Percentiles rank a stretch among this genome's conserved stretches.
Conservation (phyloP, 2,797 vertebrate genomes). For the Mus minutoides region DNA sequence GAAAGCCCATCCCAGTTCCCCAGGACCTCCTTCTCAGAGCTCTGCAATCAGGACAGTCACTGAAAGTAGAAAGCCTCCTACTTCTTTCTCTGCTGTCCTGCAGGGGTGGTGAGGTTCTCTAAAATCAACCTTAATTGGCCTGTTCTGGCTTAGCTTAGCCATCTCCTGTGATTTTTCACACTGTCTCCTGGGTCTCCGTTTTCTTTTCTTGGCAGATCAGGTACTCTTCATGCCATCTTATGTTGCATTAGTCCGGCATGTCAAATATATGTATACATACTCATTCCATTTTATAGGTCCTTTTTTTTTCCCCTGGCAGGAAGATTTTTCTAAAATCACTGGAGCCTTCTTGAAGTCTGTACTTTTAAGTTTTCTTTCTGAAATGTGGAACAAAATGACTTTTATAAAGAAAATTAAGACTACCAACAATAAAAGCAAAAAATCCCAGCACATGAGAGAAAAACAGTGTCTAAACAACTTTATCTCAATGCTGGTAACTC, state of each 20-base stretch:
- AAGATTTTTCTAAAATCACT: conserved; percentile 5
- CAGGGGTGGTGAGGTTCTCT: not conserved
- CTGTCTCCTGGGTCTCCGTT: conserved; percentile 30
- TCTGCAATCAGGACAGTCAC: conserved; percentile 18
- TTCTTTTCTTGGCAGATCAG: not conserved
- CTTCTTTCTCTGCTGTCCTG: conserved; percentile 40
- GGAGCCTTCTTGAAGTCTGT: not conserved
- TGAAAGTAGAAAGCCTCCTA: not conserved
- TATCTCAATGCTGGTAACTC: not conserved
- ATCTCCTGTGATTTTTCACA: conserved; percentile 56
- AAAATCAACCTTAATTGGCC: conserved; percentile 61
- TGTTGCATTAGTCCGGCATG: not conserved
- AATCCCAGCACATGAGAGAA: not conserved
- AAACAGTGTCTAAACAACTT: not conserved
- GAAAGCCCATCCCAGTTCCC: conserved; percentile 54
- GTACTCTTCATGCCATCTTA: conserved; percentile 20
- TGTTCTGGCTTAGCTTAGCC: conserved; percentile 44
- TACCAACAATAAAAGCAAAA: not conserved
- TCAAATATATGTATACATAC: not conserved
- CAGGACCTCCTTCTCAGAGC: not conserved
- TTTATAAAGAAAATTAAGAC: not conserved
- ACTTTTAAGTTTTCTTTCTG: not conserved
- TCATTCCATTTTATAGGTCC: not conserved
- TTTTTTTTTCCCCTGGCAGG: not conserved
- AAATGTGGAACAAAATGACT: not conserved